Conservation (phyloP, 1,140 invertebrate genomes). For the Maniola jurtina region DNA sequence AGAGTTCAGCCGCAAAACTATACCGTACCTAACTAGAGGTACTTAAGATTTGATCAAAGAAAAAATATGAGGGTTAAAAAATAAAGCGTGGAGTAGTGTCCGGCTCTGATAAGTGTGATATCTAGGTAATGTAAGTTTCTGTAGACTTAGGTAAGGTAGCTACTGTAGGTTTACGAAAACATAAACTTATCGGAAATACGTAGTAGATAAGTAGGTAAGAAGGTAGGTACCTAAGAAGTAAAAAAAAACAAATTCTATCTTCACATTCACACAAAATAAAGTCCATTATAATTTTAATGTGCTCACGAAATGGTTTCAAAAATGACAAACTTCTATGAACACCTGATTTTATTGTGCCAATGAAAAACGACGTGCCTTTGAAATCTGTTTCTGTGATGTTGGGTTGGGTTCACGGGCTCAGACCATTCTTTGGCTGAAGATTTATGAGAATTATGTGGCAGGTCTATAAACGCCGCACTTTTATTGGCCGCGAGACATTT, state of each 20-base stretch:
- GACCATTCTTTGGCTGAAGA: constrained; percentile 62
- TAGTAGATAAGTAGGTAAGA: too few species aligned
- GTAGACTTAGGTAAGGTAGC: too few species aligned
- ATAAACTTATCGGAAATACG: too few species aligned
- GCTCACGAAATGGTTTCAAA: constrained; percentile 16
- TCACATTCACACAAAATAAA: not conserved
- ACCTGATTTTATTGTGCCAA: constrained; percentile 61
- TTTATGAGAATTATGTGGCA: constrained; percentile 71
- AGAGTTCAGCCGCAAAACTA: too few species aligned
- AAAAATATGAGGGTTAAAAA: too few species aligned
- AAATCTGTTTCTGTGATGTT: constrained; percentile 52
- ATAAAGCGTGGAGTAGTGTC: too few species aligned
- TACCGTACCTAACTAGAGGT: too few species aligned
- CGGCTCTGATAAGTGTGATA: too few species aligned
- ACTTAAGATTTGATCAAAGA: too few species aligned
- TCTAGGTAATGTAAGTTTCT: too few species aligned
- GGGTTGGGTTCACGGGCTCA: constrained; percentile 54
- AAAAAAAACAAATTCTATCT: not conserved
- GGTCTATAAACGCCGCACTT: constrained; percentile 73
- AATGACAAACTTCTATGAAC: constrained; percentile 51
- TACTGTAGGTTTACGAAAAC: too few species aligned
- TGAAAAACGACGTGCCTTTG: constrained; percentile 68
- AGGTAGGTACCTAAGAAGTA: too few species aligned
- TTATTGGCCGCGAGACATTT: constrained; percentile 73
- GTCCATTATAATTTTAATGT: not conserved